phyloP scores from a whole-genome alignment of 1,140 invertebrate genomes.

The Psilanteris sp. region DNA sequence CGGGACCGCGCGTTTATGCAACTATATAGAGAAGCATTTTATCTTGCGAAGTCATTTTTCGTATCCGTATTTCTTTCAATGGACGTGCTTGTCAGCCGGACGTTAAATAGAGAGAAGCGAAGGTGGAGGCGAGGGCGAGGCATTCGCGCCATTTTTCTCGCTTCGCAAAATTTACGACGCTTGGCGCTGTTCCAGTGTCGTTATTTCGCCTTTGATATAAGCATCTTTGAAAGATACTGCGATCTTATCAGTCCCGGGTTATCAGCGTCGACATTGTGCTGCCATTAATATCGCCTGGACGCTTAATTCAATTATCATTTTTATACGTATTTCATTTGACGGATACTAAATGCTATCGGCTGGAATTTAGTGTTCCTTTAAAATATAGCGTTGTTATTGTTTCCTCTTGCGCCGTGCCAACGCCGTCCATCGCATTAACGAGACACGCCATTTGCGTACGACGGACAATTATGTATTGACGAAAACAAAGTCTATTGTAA shows the following conservation, averaged over 20 bases:
- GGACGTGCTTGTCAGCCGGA: constrained; percentile 61
- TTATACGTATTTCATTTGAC: constrained; percentile 13
- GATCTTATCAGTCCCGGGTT: constrained; percentile 74
- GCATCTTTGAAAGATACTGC: constrained; percentile 74
- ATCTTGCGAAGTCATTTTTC: constrained; percentile 57
- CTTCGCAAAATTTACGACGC: constrained; percentile 76
- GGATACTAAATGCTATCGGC: constrained; percentile 1
- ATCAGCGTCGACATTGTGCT: constrained; percentile 69
- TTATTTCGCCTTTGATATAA: constrained; percentile 78
- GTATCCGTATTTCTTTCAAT: constrained; percentile 63
- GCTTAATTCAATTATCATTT: constrained; percentile 54
- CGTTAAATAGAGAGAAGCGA: constrained; percentile 66
- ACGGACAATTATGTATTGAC: too few relatives aligned
- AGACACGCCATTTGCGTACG: too few relatives aligned
- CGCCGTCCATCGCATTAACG: too few relatives aligned
- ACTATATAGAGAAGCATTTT: constrained; percentile 52
- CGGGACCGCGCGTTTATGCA: constrained; percentile 39
- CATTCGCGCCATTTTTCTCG: constrained; percentile 78
- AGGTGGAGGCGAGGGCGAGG: constrained; percentile 65
- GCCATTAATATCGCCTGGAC: constrained; percentile 36
- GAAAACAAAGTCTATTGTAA: too few relatives aligned
- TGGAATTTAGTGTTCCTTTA: background rate
- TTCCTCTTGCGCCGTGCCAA: too few relatives aligned
- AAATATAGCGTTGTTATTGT: too few relatives aligned
- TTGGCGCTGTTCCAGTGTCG: constrained; percentile 77